Conservation (phyloP, 2,888 invertebrate species). For the Alviniconcha strummeri region DNA sequence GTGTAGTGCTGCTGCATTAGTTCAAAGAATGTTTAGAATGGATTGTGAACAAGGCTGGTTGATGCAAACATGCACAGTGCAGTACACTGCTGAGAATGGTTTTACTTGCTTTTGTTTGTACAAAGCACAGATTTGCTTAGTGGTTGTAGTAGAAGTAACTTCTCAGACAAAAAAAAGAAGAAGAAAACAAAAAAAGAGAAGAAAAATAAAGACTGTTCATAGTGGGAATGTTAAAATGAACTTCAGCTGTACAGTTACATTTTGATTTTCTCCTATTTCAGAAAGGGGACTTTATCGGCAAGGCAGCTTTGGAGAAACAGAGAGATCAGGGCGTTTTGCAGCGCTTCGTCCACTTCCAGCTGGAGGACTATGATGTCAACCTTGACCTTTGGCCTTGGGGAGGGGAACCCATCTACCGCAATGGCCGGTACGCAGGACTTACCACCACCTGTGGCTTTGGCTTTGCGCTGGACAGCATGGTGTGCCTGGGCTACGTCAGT, state of each 20-base stretch:
- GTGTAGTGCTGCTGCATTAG: too few species aligned
- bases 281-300: conserved; percentile 86
- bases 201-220: too few species aligned
- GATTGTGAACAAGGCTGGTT: too few species aligned
- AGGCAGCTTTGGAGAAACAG: conserved; percentile 89
- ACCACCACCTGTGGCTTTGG: conserved; percentile 98
- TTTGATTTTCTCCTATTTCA: conserved; percentile 37
- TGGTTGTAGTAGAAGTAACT: too few species aligned
- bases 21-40: too few species aligned
- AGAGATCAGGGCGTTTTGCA: conserved; percentile 88
- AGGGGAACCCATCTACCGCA: conserved; percentile 93
- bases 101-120: too few species aligned
- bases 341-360: conserved; percentile 92
- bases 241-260: neutral
- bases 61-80: too few species aligned
- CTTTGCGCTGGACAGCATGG: conserved; percentile 77
- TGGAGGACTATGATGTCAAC: conserved; percentile 93
- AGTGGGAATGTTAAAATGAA: too few species aligned
- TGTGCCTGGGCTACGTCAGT: conserved; percentile 95
- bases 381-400: conserved; percentile 97
- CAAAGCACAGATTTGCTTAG: too few species aligned
- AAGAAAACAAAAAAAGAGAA: too few species aligned
- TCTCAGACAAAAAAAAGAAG: too few species aligned
- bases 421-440: conserved; percentile 92
- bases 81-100: too few species aligned